A percentile compares a stretch with the other conserved stretches of the same genome.
Conservation (phyloP, 2,113 vertebrate species). For the Clarias magur region DNA sequence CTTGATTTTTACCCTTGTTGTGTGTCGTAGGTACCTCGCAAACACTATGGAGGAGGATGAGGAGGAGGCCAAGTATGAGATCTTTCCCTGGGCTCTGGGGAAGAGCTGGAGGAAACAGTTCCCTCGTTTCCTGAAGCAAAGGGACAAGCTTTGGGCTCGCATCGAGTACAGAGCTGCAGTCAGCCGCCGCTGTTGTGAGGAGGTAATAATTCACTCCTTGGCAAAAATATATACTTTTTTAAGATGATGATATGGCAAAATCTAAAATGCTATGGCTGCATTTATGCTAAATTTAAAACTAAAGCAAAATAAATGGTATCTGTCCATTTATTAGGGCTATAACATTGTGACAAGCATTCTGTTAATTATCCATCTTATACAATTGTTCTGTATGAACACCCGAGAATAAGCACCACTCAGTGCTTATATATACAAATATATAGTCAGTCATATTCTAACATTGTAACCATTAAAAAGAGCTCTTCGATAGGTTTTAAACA, state of each 20-base stretch:
- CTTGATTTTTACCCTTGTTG: not conserved
- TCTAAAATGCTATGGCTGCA: not conserved
- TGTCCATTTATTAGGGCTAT: not conserved
- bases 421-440: too few species aligned
- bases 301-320: not conserved
- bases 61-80: slow-evolving; percentile 91
- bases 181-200: slow-evolving; percentile 92
- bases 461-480: too few species aligned
- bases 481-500: too few species aligned
- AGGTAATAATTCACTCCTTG: slow-evolving; percentile 72
- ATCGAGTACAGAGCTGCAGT: slow-evolving; percentile 91
- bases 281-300: not conserved
- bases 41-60: slow-evolving; percentile 98
- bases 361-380: too few species aligned
- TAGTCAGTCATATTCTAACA: too few species aligned
- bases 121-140: slow-evolving; percentile 83
- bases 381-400: too few species aligned
- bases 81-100: slow-evolving; percentile 96
- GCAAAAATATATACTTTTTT: not conserved
- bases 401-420: too few species aligned
- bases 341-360: not conserved
- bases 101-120: slow-evolving; percentile 88
- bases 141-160: slow-evolving; percentile 88
- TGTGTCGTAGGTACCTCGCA: slow-evolving; percentile 83
- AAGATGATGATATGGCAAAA: not conserved